Evolutionary conservation across 2,888 invertebrate species (phyloP).

Genomic region (Miltochrista miniata): DNA sequence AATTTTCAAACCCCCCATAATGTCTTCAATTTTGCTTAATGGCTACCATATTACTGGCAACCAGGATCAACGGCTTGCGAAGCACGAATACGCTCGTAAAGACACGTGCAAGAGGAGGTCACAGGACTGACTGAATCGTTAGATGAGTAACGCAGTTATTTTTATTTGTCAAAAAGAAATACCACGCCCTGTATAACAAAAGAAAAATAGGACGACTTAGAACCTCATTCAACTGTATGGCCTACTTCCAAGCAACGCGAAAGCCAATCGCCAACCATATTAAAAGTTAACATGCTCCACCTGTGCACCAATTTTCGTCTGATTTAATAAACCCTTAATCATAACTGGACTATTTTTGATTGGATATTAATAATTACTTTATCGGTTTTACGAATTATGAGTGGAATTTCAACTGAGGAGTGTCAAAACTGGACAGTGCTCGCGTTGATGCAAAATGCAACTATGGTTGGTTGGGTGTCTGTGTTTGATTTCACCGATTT

Average conservation of each 20-base stretch:
- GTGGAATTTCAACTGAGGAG: conserved; percentile 37
- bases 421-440: conserved; percentile 33
- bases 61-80: too few relatives aligned
- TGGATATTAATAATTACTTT: conserved; percentile 30
- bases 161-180: too few relatives aligned
- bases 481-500: conserved; percentile 42
- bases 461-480: conserved; percentile 48
- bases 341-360: conserved; percentile 31
- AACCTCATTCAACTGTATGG: conserved; percentile 26
- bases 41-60: too few relatives aligned
- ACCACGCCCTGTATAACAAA: conserved; percentile 20
- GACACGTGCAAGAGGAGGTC: too few relatives aligned
- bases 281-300: conserved; percentile 62
- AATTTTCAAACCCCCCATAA: too few relatives aligned
- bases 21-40: too few relatives aligned
- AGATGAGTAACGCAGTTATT: too few relatives aligned
- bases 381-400: conserved; percentile 62
- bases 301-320: conserved; percentile 37
- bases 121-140: too few relatives aligned
- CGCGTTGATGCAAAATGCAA: conserved; percentile 54
- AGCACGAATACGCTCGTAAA: too few relatives aligned
- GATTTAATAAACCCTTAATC: conserved; percentile 49
- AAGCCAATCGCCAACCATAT: conserved; percentile 32
- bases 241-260: conserved; percentile 29
- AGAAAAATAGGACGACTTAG: conserved; percentile 12